Base-by-base conservation (phyloP, 2,888 invertebrate species). In the Caenorhabditis becei region DNA sequence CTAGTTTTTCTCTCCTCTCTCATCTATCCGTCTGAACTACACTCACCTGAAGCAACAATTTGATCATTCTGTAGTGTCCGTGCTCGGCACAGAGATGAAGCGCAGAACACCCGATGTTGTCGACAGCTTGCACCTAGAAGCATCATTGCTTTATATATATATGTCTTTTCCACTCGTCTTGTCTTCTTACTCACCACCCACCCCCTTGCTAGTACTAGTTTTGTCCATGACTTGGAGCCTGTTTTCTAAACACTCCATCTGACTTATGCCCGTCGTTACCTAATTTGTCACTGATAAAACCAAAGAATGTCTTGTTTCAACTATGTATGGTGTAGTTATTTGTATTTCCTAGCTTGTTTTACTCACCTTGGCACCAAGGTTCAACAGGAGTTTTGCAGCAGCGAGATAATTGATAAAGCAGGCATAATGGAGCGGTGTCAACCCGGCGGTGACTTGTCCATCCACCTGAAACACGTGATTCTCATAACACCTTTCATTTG, bases 371-470 rank as follows among this genome's bases (percentile, higher is more conserved):
- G 90, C 90, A 20, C 92, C 92, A 41, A 95, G 93, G 0, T 95
- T 95, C 51, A 96, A 92, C 61, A 96, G 92, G 66, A 96, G 93
- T 67, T 94, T 94, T 0, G 95, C 95, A 0, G 96, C 96, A 87
- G 95, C 95, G 1, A 91, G 86, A 88, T 93, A 92, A 32, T 95
- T 94, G 91, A 95, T 95, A 94, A 96, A 96, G 83, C 96, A 95
- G 0, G 96, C 96, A 92, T 97, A 97, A 92, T 97, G 97, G 41
- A 97, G 92, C 0, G 96, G 96, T 75, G 95, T 94, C 58, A 97
- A 93, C 1, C 96, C 96, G 91, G 95, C 95, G 72, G 95, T 95
- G 35, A 96, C 95, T 26, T 95, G 94, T 86, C 94, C 95, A 90
- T 95, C 94, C 24, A 94, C 93, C 93, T 94, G 82, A 59, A 88